Evolutionary conservation across 2,113 vertebrate genomes (phyloP).

Genomic region (Sigmodon hispidus): DNA sequence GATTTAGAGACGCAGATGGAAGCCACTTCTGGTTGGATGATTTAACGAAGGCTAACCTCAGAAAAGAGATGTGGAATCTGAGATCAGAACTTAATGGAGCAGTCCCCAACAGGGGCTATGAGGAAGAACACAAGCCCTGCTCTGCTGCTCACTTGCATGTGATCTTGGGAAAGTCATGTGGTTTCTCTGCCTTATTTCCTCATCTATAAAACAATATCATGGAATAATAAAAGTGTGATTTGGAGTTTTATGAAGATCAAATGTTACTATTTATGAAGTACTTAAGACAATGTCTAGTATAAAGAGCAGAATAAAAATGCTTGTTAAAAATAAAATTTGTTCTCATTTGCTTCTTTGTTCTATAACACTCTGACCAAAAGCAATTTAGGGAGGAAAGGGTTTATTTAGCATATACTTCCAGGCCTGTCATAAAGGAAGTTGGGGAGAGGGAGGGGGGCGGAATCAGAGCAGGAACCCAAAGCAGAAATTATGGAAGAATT

Average conservation of each 20-base stretch:
- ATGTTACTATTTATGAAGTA: not conserved
- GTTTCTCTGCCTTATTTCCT: not conserved
- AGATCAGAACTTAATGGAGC: not conserved
- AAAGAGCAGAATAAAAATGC: not conserved
- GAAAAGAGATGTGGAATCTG: not conserved
- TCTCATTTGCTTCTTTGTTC: not conserved
- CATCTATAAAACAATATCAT: not conserved
- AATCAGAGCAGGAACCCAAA: not conserved
- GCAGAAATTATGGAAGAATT: not conserved
- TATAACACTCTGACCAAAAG: not conserved
- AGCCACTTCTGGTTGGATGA: not conserved
- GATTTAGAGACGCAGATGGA: not conserved
- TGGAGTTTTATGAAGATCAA: not conserved
- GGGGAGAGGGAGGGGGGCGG: not conserved
- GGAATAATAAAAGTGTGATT: not conserved
- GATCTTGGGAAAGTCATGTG: not conserved
- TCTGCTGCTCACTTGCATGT: not conserved
- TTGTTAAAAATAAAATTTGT: constrained; percentile 1
- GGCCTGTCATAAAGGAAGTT: not conserved
- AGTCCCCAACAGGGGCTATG: not conserved
- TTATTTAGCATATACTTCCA: not conserved
- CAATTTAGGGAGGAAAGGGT: no score
- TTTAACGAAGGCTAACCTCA: not conserved
- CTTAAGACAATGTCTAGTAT: not conserved
- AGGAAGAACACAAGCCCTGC: not conserved